Evolutionary conservation across 2,888 invertebrate genomes (phyloP), one percentile per base, ranked within the genome.

Genomic region (Acanthosoma haemorrhoidale): DNA sequence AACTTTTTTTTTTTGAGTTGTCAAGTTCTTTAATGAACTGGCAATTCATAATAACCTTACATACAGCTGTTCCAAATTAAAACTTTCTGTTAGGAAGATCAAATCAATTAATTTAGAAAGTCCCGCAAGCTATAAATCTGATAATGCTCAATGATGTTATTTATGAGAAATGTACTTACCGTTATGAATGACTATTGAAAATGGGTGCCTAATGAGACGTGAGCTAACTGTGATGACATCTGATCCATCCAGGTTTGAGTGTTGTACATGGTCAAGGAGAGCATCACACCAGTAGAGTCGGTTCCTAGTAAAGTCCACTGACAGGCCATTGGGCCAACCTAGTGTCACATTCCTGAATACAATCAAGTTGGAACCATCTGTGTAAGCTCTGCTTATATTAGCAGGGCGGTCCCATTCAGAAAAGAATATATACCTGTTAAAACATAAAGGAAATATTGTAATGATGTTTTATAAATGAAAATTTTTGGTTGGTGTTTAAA

Each of bases 261-360:
- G 95, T 78, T 96, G 96, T 0, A 97, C 94, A 80, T 97, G 96
- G 80, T 98, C 97, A 6, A 97, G 83, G 2, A 96, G 81, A 3
- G 97, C 97, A 79, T 98, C 98, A 77, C 96, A 96, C 97, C 98
- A 98, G 80, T 97, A 98, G 0, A 98, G 83, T 13, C 96, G 85
- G 79, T 96, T 91, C 16, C 87, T 86, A 38, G 85, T 85, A 78
- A 92, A 94, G 80, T 98, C 98, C 73, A 98, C 92, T 1, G 95
- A 92, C 4, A 98, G 82, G 0, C 97, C 97, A 79, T 98, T 98
- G 0, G 98, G 98, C 97, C 97, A 98, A 3, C 96, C 96, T 0
- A 97, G 83, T 0, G 96, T 92, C 0, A 95, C 87, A 77, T 94
- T 92, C 75, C 90, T 88, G 78, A 97, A 96, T 0, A 95, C 91